Conservation (phyloP, 2,888 invertebrate genomes). For the Odontomyia ornata region DNA sequence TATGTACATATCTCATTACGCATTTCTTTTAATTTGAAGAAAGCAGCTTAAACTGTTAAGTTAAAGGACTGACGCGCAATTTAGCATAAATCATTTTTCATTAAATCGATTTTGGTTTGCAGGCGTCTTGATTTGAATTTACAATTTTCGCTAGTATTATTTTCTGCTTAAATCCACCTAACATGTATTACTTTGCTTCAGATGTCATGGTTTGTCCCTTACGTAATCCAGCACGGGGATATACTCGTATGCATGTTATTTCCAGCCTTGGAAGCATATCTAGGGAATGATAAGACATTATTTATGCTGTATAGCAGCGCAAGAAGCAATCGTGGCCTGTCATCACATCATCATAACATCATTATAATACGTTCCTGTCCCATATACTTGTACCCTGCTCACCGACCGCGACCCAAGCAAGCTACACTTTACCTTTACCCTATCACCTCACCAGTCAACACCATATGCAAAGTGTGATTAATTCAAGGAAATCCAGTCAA, state of each 20-base stretch:
- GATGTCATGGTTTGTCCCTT: too few relatives aligned
- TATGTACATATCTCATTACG: too few relatives aligned
- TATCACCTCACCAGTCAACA: conserved; percentile 5
- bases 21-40: too few relatives aligned
- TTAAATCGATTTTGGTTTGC: too few relatives aligned
- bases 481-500: conserved; percentile 22
- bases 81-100: too few relatives aligned
- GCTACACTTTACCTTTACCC: background rate
- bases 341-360: conserved; percentile 28
- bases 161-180: too few relatives aligned
- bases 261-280: background rate
- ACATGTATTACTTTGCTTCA: too few relatives aligned
- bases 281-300: conserved; percentile 1
- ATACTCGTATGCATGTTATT: background rate
- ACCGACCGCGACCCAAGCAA: background rate
- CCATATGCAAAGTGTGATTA: conserved; percentile 11
- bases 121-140: too few relatives aligned
- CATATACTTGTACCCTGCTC: background rate
- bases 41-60: too few relatives aligned
- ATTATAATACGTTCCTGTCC: background rate
- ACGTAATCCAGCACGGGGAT: background rate
- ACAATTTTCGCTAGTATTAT: too few relatives aligned
- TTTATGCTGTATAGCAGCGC: background rate
- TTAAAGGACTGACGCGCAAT: too few relatives aligned
- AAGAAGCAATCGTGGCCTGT: background rate